Percentiles rank a stretch among this genome's conserved stretches.
These are phyloP conservation scores for Vanessa tameamea DNA, from an alignment of 1,140 invertebrate species.

Conservation along the genomic window DNA sequence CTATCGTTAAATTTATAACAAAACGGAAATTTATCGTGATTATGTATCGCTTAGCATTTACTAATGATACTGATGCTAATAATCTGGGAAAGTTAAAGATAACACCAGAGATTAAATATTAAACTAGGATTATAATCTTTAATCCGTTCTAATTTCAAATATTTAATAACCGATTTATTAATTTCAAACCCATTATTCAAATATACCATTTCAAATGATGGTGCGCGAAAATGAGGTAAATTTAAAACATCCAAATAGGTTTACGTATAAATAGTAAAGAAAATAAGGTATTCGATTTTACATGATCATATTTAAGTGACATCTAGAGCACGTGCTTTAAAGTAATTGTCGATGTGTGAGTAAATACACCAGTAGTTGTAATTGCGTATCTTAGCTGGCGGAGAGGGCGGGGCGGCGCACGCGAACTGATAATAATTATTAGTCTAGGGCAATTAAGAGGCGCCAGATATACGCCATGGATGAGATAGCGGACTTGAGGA, in stretches of 20 bases:
- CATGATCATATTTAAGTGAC: slow-evolving; percentile 40
- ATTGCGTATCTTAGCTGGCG: slow-evolving; percentile 54
- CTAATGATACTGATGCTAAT: neutral
- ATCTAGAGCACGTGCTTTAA: slow-evolving; percentile 53
- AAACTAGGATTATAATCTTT: neutral
- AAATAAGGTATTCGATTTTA: slow-evolving; percentile 21
- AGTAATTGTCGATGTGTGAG: slow-evolving; percentile 40
- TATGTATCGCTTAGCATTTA: neutral
- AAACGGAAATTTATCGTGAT: slow-evolving; percentile 8
- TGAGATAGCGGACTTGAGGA: slow-evolving; percentile 58
- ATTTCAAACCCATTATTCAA: too few relatives aligned
- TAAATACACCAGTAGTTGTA: slow-evolving; percentile 46
- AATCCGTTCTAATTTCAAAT: neutral
- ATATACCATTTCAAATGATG: too few relatives aligned
- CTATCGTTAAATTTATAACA: slow-evolving; percentile 17
- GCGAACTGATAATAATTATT: slow-evolving; percentile 78
- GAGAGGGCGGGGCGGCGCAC: slow-evolving; percentile 62
- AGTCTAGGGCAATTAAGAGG: slow-evolving; percentile 77
- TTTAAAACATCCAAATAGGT: neutral
- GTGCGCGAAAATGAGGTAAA: neutral
- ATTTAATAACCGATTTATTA: neutral
- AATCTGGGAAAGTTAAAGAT: neutral
- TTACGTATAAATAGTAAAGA: neutral
- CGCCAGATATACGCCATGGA: slow-evolving; percentile 74
- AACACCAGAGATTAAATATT: neutral